phyloP scores from a whole-genome alignment of 2,888 invertebrate genomes.

The Eurytoma californica region DNA sequence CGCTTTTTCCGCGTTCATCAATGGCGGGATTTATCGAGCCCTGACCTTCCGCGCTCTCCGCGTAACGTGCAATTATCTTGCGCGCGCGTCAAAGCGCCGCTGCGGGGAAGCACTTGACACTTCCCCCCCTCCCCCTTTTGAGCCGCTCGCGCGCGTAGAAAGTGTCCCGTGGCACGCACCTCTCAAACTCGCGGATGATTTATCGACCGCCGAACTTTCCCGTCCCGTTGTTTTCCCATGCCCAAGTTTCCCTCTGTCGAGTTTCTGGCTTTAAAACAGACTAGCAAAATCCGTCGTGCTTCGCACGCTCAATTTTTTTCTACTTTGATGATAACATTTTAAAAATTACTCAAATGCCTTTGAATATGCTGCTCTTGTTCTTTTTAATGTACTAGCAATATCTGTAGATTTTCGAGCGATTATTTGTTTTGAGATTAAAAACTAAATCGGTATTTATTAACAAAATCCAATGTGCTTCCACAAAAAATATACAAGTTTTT shows the following conservation, averaged over 20 bases:
- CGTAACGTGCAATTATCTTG: constrained; percentile 39
- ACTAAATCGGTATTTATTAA: too few species aligned
- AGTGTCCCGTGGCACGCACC: constrained; percentile 5
- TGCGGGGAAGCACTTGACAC: constrained; percentile 43
- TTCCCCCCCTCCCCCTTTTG: constrained; percentile 19
- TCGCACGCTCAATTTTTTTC: too few species aligned
- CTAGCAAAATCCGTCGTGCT: too few species aligned
- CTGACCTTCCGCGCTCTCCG: constrained; percentile 44
- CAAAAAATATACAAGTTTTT: too few species aligned
- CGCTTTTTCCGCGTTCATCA: constrained; percentile 41
- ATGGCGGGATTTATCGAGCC: constrained; percentile 41
- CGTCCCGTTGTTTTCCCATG: constrained; percentile 15
- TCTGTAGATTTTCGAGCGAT: too few species aligned
- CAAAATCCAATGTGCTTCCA: too few species aligned
- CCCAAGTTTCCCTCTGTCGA: constrained; percentile 12
- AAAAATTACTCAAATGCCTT: too few species aligned
- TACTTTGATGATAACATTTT: too few species aligned
- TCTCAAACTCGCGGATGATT: constrained; percentile 44
- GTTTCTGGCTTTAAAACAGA: not conserved
- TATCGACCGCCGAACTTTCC: constrained; percentile 46
- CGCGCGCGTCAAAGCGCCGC: constrained; percentile 21
- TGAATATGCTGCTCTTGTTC: too few species aligned
- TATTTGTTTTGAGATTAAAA: too few species aligned
- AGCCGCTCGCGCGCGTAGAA: not conserved
- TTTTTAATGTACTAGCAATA: too few species aligned